Percentiles rank a stretch among this genome's conserved stretches.
Conservation (phyloP, 2,113 vertebrate species). For the Rattus rattus region DNA sequence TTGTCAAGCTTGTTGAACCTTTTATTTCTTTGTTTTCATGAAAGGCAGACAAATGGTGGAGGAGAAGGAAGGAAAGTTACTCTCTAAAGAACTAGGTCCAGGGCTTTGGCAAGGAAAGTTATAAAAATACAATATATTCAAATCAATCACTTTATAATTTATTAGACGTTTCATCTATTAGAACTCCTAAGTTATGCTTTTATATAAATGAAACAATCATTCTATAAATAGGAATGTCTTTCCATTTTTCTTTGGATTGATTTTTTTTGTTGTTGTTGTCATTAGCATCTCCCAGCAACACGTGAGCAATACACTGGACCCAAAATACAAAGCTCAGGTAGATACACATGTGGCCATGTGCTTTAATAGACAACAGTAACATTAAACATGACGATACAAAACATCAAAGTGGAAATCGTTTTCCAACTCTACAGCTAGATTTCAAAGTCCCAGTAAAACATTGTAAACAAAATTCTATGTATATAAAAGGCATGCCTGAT, state of each 20-base stretch:
- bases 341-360: constrained; percentile 54
- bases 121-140: constrained; percentile 82
- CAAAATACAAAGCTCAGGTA: constrained; percentile 71
- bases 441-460: constrained; percentile 73
- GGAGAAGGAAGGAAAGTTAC: background rate
- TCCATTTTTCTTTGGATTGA: constrained; percentile 84
- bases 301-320: constrained; percentile 74
- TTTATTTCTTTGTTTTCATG: constrained; percentile 55
- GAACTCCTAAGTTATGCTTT: constrained; percentile 81
- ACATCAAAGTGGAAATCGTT: constrained; percentile 74
- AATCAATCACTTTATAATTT: constrained; percentile 77
- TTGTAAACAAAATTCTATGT: constrained; percentile 83
- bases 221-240: constrained; percentile 83
- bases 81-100: constrained; percentile 49
- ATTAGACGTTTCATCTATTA: constrained; percentile 76
- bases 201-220: constrained; percentile 81
- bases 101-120: constrained; percentile 77
- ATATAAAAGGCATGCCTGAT: constrained; percentile 69
- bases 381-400: constrained; percentile 75
- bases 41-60: background rate
- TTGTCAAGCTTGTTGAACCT: constrained; percentile 40
- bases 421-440: constrained; percentile 81
- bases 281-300: constrained; percentile 78
- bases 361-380: constrained; percentile 70
- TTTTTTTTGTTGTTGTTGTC: constrained; percentile 27